Evolutionary conservation across 2,113 vertebrate species (phyloP), one percentile per base, ranked within the genome.

Genomic region (Prolemur simus): DNA sequence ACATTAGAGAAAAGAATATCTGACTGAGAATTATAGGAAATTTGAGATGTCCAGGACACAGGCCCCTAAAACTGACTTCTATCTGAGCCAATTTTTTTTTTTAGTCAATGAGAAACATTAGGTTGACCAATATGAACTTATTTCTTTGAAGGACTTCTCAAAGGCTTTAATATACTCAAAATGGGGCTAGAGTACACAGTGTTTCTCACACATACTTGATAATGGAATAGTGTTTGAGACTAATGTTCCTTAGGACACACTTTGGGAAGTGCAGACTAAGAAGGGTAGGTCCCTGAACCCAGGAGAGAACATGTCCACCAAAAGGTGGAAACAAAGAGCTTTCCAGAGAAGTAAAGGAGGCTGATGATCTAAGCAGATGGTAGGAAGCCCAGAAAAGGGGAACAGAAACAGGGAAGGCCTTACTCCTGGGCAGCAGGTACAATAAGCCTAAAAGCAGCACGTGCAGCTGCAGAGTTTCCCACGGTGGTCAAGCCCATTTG

Each of bases 401-500:
- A 54, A 29, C n/a, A 77, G 3, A 9, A n/a, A 8, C 10, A 34
- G 17, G 13, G 13, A 20, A n/a, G 27, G 10, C 20, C 14, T 89
- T 13, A 10, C 3, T 20, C 60, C 34, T 17, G 27, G 54, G n/a
- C n/a, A 68, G 34, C 7, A 18, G 45, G 20, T 7, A 1, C 2
- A 49, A 20, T 9, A 42, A 11, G 23, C 15, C 37, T 49, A 42
- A 54, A 27, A 23, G 39, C 37, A 63, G 60, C 32, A 12, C 0
- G 2, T 13, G 66, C 83, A 37, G 34, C 23, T 14, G 0, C 23
- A 49, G 37, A 56, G 32, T 37, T 2, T 39, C 34, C 34, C 1
- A 0, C 0, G 37, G 52, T 3, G 13, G 21, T 18, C 37, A 23
- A 15, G 21, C 5, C 4, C 8, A 2, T 25, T 27, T 5, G 3